Evolutionary conservation across 2,888 invertebrate genomes (phyloP).

Genomic region (Strigamia maritima): DNA sequence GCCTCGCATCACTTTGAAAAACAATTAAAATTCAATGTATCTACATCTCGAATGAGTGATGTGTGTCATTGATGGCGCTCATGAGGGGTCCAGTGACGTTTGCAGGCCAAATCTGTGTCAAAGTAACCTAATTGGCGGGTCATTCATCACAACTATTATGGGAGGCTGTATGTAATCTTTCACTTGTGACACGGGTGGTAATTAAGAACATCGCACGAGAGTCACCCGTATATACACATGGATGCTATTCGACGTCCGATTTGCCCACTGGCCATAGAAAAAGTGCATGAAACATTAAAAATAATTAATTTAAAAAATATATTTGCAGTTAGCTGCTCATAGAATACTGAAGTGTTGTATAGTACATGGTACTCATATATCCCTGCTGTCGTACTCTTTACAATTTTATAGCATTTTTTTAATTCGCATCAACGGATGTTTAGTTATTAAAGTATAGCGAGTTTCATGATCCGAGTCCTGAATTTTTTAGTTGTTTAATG

Average conservation of each 20-base stretch:
- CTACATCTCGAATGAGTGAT: background rate
- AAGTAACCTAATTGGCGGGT: constrained; percentile 11
- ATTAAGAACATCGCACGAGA: background rate
- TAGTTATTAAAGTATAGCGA: too few relatives aligned
- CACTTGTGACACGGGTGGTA: constrained; percentile 2
- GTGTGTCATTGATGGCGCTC: background rate
- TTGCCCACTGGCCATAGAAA: too few relatives aligned
- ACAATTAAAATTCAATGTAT: background rate
- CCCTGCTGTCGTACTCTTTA: too few relatives aligned
- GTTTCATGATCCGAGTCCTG: too few relatives aligned
- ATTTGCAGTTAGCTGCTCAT: too few relatives aligned
- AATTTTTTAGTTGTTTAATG: too few relatives aligned
- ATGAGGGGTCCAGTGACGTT: background rate
- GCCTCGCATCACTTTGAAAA: background rate
- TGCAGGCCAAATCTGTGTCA: constrained; percentile 2
- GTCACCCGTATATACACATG: background rate
- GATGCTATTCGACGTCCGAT: background rate
- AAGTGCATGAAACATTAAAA: too few relatives aligned
- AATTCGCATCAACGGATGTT: too few relatives aligned
- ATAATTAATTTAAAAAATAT: too few relatives aligned
- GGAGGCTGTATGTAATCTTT: constrained; percentile 16
- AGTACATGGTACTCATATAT: too few relatives aligned
- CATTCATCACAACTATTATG: constrained; percentile 16
- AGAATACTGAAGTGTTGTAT: too few relatives aligned
- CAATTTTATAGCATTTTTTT: too few relatives aligned